These are phyloP conservation scores for Aurelia coerulea DNA, from an alignment of 30 jellyfish, hydroid and myxozoan species.

Conservation along the genomic window DNA sequence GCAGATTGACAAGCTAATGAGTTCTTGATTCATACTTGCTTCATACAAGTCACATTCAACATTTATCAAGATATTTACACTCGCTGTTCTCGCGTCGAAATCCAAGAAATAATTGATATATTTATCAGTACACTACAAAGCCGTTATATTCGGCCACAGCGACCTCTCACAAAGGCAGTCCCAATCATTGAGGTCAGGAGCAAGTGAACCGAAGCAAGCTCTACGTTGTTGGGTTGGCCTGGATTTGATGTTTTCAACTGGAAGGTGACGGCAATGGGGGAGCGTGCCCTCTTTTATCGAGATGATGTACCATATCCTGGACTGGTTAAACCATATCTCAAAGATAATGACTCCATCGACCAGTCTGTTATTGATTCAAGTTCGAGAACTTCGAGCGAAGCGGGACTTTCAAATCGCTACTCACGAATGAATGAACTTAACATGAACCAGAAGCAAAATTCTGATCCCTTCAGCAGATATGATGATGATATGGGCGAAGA, in stretches of 20 bases:
- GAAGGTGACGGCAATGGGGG: conserved; percentile 80
- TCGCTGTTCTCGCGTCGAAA: no score
- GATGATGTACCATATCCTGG: conserved; percentile 62
- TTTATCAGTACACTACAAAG: no score
- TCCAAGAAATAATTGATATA: no score
- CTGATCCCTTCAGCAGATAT: conserved; percentile 80
- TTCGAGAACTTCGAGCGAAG: conserved; percentile 17
- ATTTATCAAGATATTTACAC: no score
- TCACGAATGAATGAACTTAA: conserved; percentile 77
- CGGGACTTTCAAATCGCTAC: conserved; percentile 11
- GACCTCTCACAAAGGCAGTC: conserved; percentile 59
- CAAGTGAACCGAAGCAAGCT: conserved; percentile 68
- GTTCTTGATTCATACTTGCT: conserved; percentile 31
- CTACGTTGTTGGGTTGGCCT: conserved; percentile 62
- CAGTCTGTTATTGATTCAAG: conserved; percentile 44
- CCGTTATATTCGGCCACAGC: conserved; percentile 77
- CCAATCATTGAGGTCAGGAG: conserved; percentile 67
- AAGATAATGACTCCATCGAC: conserved; percentile 52
- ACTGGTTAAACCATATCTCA: conserved; percentile 70
- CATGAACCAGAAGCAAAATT: conserved; percentile 60
- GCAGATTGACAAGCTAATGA: conserved; percentile 48
- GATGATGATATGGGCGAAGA: conserved; percentile 84
- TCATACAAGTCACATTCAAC: not conserved
- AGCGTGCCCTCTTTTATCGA: conserved; percentile 62
- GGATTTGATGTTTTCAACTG: conserved; percentile 59